phyloP scores from a whole-genome alignment of 1,140 invertebrate genomes.

The Contarinia nasturtii region DNA sequence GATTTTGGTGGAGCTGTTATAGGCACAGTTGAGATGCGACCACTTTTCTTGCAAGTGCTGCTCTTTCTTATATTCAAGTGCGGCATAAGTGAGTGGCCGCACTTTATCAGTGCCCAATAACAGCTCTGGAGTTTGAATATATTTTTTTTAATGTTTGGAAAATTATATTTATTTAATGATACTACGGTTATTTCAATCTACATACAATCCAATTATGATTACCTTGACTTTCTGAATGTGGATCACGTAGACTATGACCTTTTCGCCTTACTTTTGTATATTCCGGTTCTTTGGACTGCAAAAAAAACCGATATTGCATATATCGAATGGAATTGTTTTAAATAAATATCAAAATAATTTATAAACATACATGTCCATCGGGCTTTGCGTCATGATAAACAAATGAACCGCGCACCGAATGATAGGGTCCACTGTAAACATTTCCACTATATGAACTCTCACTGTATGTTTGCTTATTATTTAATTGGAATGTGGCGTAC shows the following conservation, averaged over 20 bases:
- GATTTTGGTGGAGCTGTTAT: too few relatives aligned
- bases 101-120: too few relatives aligned
- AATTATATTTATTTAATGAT: too few relatives aligned
- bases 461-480: constrained; percentile 61
- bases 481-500: constrained; percentile 76
- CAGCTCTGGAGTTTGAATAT: too few relatives aligned
- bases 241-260: constrained; percentile 49
- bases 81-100: too few relatives aligned
- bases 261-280: constrained; percentile 65
- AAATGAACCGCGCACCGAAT: constrained; percentile 70
- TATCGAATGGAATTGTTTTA: constrained; percentile 2
- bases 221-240: constrained; percentile 65
- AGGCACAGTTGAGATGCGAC: too few relatives aligned
- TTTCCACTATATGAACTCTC: constrained; percentile 79
- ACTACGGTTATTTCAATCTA: background rate
- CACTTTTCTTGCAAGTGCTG: too few relatives aligned
- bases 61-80: too few relatives aligned
- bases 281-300: constrained; percentile 54
- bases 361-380: constrained; percentile 26
- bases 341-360: background rate
- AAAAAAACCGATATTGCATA: too few relatives aligned
- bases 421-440: constrained; percentile 65
- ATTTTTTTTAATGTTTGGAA: too few relatives aligned
- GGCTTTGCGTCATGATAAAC: constrained; percentile 68
- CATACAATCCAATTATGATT: constrained; percentile 7